Base-by-base conservation (phyloP, 2,113 vertebrate genomes). In the Podarcis cretensis region DNA sequence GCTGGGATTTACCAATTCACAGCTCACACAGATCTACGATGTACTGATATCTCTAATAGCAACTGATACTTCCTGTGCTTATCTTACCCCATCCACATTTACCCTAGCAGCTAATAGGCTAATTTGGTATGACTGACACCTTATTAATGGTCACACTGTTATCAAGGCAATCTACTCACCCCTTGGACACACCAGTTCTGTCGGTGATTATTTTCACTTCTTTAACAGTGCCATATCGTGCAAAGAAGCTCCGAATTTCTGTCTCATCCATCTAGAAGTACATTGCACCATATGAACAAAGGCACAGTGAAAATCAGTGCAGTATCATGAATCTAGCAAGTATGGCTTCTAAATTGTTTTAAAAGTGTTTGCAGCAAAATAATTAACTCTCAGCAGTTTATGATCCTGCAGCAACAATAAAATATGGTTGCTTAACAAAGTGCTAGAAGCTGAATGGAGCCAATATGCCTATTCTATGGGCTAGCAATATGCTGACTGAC, bases 151-250 rank as follows among this genome's bases (percentile, higher is more conserved):
- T 63, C 27, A 75, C 57, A 35, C n/a, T 63, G 5, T 65, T 37
- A 65, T 5, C 25, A 21, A 77, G 23, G 18, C 37, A 92, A 76
- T 6, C 37, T 83, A 96, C 98, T 96, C 87, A 99, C 99, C 98
- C 98, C 96, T 99, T 99, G 40, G 98, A 99, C 93, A 98, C 97
- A 78, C 99, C 99, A 89, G 97, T 98, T 85, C 98, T 97, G 95
- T 99, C 98, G 0, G 98, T 99, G 95, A 99, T 99, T 92, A 99
- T 98, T 94, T 99, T 99, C 43, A 99, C 98, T 95, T 99, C 98
- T 93, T 98, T 99, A 48, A 99, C 98, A 68, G 97, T 69, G 74
- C 98, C 99, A 4, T 97, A 99, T 85, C 95, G 96, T 54, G 96
- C 96, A 89, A 99, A 99, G 94, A 98, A 98, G 59, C 97, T 97